These are phyloP conservation scores for Melanotaenia boesemani DNA, from an alignment of 2,797 vertebrate species.

Conservation along the genomic window DNA sequence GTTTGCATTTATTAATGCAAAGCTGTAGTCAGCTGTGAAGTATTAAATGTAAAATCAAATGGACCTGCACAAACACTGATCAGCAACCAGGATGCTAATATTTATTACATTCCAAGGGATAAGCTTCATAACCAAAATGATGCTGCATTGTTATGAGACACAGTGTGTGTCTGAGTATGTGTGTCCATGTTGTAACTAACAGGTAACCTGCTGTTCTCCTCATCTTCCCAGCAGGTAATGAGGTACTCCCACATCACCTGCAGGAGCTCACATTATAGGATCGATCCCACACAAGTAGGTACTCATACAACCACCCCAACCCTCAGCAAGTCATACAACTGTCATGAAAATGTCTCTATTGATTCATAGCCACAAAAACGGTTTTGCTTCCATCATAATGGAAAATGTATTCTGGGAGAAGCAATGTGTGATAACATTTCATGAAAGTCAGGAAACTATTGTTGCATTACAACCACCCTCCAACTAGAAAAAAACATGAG, in stretches of 20 bases:
- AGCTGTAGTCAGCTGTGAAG: too few relatives aligned
- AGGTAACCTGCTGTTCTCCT: slow-evolving; percentile 25
- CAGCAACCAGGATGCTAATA: not conserved
- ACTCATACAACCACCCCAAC: not conserved
- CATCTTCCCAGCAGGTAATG: slow-evolving; percentile 45
- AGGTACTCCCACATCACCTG: slow-evolving; percentile 27
- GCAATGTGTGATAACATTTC: too few relatives aligned
- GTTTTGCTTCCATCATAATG: too few relatives aligned
- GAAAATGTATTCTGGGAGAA: too few relatives aligned
- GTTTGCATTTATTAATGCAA: not conserved
- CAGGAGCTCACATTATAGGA: slow-evolving; percentile 34
- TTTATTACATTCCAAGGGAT: not conserved
- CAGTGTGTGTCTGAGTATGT: too few relatives aligned
- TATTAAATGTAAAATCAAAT: not conserved
- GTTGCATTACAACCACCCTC: too few relatives aligned
- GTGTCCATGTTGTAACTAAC: not conserved
- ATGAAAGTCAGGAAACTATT: too few relatives aligned
- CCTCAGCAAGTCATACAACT: too few relatives aligned
- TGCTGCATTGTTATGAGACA: not conserved
- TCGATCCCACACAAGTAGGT: not conserved
- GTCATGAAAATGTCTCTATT: too few relatives aligned
- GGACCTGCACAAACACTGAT: not conserved
- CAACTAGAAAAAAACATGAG: too few relatives aligned
- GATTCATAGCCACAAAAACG: too few relatives aligned
- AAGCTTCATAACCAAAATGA: not conserved